Conservation (phyloP, 2,113 vertebrate genomes). For the Chionis minor region DNA sequence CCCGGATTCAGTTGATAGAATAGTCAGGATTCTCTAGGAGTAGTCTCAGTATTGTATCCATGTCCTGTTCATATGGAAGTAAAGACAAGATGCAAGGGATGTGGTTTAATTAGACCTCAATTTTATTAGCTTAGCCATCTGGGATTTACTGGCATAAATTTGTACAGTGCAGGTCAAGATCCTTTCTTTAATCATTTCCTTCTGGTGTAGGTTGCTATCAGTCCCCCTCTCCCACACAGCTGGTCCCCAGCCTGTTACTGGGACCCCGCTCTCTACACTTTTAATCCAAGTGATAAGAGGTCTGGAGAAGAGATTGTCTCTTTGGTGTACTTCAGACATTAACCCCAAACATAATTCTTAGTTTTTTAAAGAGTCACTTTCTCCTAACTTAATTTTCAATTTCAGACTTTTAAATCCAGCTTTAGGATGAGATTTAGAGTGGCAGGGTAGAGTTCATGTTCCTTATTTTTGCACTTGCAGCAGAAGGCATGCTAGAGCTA, state of each 20-base stretch:
- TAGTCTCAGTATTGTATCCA: not conserved
- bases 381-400: not conserved
- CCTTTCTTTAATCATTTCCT: constrained; percentile 56
- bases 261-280: not conserved
- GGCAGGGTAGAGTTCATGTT: not conserved
- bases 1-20: not conserved
- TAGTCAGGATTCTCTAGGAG: not conserved
- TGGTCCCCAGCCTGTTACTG: constrained; percentile 25
- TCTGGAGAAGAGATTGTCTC: not conserved
- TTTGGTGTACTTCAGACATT: not conserved
- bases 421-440: not conserved
- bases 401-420: not conserved
- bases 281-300: constrained; percentile 1
- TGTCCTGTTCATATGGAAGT: constrained; percentile 26
- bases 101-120: constrained; percentile 62
- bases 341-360: not conserved
- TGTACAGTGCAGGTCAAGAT: constrained; percentile 62
- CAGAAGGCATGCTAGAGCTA: not conserved
- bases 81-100: constrained; percentile 56
- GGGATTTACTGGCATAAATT: constrained; percentile 63
- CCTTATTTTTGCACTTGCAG: not conserved
- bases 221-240: constrained; percentile 28
- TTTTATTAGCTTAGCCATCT: constrained; percentile 62
- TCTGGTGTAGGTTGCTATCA: constrained; percentile 9
- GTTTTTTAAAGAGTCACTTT: constrained; percentile 31